Evolutionary conservation across 2,888 invertebrate species (phyloP), one percentile per base, ranked within the genome.

Genomic region (Disparrhopalites patrizii): DNA sequence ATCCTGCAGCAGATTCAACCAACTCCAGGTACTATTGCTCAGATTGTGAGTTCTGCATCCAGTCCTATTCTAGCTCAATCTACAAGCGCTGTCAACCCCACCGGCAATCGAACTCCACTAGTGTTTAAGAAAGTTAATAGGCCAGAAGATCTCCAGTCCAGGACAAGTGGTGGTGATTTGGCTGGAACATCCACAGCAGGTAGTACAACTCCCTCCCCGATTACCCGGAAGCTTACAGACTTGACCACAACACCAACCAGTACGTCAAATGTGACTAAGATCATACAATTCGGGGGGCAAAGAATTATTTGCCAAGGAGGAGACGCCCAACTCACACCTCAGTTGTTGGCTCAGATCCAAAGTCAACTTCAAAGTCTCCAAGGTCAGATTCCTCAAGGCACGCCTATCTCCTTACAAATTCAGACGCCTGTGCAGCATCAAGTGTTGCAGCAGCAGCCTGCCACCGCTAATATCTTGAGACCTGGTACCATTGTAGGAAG

Each of bases 281-380:
- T 64, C 15, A 55, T 47, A 15, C 27, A 38, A 23, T 25, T 23
- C 5, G 51, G 58, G 20, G 7, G 57, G n/a, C 65, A 58, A 23
- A 47, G 58, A 52, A 51, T 65, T 23, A 52, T 65, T 8, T 13
- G 58, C 13, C 65, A 58, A 38, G 43, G 43, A 18, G 50, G 57
- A n/a, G 52, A 52, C 28, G 33, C 57, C 20, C 58, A 65, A 36
- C 31, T 65, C 3, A 57, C 57, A 20, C 65, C 65, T 7, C 65
- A 65, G 51, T 20, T 65, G n/a, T 8, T 65, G 10, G 30, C 58
- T 23, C 65, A 65, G 52, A 65, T 65, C 30, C 57, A 57, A 28
- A 52, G 30, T 28, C 65, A 65, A 50, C 33, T 65, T 7, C 65
- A 65, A 38, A 52, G 58, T 30, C 20, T 65, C 33, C 65, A 50